These are phyloP conservation scores for Tipula vernalis DNA, from an alignment of 2,888 invertebrate species.

Conservation along the genomic window DNA sequence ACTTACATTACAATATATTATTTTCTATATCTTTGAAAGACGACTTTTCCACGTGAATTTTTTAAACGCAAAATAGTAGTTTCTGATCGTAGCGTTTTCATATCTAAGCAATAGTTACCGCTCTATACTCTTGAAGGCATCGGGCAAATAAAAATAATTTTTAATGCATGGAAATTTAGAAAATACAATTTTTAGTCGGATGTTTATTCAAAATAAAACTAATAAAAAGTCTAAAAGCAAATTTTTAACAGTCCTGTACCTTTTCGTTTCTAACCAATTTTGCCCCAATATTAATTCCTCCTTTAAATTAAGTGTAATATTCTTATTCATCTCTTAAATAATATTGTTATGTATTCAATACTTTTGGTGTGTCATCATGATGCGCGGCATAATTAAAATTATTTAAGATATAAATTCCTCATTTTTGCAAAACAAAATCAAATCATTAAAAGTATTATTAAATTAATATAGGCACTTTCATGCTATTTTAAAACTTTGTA, in stretches of 20 bases:
- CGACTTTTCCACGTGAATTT: no score
- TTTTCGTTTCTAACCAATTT: background rate
- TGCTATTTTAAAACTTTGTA: background rate
- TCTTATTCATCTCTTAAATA: background rate
- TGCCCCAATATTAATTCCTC: background rate
- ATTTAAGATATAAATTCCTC: background rate
- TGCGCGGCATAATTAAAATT: background rate
- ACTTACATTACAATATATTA: no score
- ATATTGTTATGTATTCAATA: background rate
- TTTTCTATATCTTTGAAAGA: no score
- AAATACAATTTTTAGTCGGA: no score
- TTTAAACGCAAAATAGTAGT: no score
- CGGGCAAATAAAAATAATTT: no score
- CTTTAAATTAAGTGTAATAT: background rate
- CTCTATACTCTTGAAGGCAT: no score
- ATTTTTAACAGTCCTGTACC: background rate
- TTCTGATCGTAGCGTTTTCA: no score
- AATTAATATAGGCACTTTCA: background rate
- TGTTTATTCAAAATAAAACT: no score
- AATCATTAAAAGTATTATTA: background rate
- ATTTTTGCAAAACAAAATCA: background rate
- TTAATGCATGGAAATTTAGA: no score
- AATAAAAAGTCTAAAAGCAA: no score
- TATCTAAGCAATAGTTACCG: no score
- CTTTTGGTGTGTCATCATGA: background rate